A percentile compares a stretch with the other conserved stretches of the same genome.
Evolutionary conservation across 2,888 invertebrate genomes (phyloP).

Genomic region (Drosophila rubida): DNA sequence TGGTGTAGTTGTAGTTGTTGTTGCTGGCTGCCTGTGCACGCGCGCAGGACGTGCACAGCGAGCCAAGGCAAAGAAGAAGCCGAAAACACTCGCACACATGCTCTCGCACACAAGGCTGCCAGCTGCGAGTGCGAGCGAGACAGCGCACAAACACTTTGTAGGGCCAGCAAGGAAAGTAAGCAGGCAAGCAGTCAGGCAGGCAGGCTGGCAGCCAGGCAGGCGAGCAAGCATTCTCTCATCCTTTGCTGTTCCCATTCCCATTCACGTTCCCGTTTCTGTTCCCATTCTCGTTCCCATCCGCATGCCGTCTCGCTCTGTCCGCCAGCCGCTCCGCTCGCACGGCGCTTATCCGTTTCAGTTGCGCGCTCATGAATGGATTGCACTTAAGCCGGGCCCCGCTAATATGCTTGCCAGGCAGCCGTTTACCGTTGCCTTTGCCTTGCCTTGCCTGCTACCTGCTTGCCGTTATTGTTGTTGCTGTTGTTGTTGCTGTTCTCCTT

Average conservation of each 20-base stretch:
- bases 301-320: not conserved
- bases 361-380: slow-evolving; percentile 58
- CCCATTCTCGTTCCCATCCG: not conserved
- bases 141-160: not conserved
- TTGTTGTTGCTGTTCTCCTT: not conserved
- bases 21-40: slow-evolving; percentile 54
- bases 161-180: slow-evolving; percentile 7
- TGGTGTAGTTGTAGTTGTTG: not conserved
- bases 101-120: slow-evolving; percentile 12
- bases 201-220: too few species aligned
- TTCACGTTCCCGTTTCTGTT: slow-evolving; percentile 10
- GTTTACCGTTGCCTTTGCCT: slow-evolving; percentile 41
- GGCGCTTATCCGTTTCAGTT: slow-evolving; percentile 55
- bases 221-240: too few species aligned
- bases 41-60: slow-evolving; percentile 68
- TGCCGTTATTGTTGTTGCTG: slow-evolving; percentile 9
- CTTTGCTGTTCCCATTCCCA: slow-evolving; percentile 20
- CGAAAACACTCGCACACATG: not conserved
- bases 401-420: slow-evolving; percentile 54
- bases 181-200: too few species aligned
- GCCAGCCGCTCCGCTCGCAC: slow-evolving; percentile 7
- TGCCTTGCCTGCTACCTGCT: slow-evolving; percentile 40
- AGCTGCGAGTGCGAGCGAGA: slow-evolving; percentile 1
- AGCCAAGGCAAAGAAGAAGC: slow-evolving; percentile 4
- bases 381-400: slow-evolving; percentile 68